Percentiles rank a stretch among this genome's conserved stretches.
Evolutionary conservation across 2,113 vertebrate species (phyloP).

Genomic region (Numida meleagris): DNA sequence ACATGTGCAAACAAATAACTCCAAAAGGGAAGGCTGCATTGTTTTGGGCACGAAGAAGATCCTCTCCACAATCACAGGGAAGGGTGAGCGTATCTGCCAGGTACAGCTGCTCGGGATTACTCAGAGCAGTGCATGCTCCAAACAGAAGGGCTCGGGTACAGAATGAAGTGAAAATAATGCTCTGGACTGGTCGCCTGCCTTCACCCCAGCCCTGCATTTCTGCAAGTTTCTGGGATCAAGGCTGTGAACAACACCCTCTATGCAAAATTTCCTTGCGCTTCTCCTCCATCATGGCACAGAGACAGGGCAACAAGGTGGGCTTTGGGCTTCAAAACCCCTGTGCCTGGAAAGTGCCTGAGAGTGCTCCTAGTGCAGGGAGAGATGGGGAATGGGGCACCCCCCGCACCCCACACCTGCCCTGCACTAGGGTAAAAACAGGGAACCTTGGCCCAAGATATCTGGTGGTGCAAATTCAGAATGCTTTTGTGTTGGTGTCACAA

Average conservation of each 20-base stretch:
- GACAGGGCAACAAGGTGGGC: accelerated
- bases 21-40: neutral
- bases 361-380: neutral
- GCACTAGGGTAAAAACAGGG: neutral
- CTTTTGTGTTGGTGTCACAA: accelerated
- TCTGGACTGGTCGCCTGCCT: neutral
- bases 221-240: neutral
- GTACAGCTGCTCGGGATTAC: neutral
- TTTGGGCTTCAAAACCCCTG: too few species aligned
- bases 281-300: accelerated
- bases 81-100: accelerated
- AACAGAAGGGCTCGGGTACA: neutral
- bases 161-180: neutral
- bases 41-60: neutral
- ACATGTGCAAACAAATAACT: conserved; percentile 18
- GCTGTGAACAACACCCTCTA: neutral
- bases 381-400: neutral
- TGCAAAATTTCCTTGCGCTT: neutral
- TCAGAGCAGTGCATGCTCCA: neutral
- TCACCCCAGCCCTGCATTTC: neutral
- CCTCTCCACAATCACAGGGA: neutral
- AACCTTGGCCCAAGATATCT: too few species aligned
- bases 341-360: accelerated
- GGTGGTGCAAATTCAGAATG: neutral
- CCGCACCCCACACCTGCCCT: neutral